These are phyloP conservation scores for Volucella inanis DNA, from an alignment of 2,888 invertebrate genomes.

Conservation along the genomic window DNA sequence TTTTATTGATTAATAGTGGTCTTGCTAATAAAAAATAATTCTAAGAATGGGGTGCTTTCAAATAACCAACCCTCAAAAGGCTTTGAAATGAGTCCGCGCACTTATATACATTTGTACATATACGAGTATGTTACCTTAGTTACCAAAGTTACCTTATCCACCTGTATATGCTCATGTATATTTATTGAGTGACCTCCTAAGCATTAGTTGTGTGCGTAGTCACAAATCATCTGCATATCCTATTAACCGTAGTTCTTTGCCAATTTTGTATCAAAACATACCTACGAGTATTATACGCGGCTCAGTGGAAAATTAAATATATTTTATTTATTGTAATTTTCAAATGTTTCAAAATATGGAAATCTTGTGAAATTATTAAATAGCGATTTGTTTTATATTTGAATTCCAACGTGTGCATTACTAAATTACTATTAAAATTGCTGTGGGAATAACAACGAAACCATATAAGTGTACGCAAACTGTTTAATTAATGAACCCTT, in stretches of 20 bases:
- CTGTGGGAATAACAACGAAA: too few relatives aligned
- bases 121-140: slow-evolving; percentile 14
- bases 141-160: slow-evolving; percentile 47
- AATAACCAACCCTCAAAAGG: slow-evolving; percentile 36
- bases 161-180: slow-evolving; percentile 17
- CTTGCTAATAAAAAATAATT: slow-evolving; percentile 19
- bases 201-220: not conserved
- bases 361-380: too few relatives aligned
- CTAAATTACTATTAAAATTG: too few relatives aligned
- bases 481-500: too few relatives aligned
- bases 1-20: slow-evolving; percentile 47
- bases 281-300: too few relatives aligned
- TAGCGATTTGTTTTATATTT: too few relatives aligned
- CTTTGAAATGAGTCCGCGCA: slow-evolving; percentile 15
- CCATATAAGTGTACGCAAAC: too few relatives aligned
- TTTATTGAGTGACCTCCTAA: slow-evolving; percentile 5
- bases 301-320: too few relatives aligned
- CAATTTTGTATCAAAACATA: slow-evolving; percentile 25
- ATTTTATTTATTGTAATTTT: too few relatives aligned
- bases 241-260: slow-evolving; percentile 42
- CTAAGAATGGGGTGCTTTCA: slow-evolving; percentile 38
- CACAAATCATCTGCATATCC: slow-evolving; percentile 34
- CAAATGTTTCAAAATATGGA: too few relatives aligned
- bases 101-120: too few relatives aligned
- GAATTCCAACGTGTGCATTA: not conserved